A percentile compares a stretch with the other conserved stretches of the same genome.
Evolutionary conservation across 2,113 vertebrate genomes (phyloP).

Genomic region (Plecotus auritus): DNA sequence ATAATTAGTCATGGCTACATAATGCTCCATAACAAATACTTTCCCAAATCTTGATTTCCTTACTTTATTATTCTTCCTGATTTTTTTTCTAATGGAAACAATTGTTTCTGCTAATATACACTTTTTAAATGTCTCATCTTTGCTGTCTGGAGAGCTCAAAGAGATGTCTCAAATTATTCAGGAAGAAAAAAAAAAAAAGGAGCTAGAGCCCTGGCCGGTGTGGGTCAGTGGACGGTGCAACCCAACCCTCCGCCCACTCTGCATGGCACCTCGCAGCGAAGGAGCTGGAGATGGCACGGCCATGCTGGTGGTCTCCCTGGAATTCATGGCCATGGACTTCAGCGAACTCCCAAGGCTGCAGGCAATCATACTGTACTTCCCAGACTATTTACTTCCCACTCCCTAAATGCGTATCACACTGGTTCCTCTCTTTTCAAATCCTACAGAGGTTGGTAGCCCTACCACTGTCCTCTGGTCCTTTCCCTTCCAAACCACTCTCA

Average conservation of each 20-base stretch:
- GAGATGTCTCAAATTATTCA: constrained; percentile 13
- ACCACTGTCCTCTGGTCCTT: background rate
- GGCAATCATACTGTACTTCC: background rate
- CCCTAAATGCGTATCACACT: background rate
- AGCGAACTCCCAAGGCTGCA: background rate
- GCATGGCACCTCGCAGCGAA: background rate
- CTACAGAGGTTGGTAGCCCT: background rate
- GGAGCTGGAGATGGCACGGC: background rate
- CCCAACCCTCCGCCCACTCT: background rate
- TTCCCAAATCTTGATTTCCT: background rate
- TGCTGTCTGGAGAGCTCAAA: background rate
- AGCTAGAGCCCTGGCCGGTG: background rate
- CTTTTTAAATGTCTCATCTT: background rate
- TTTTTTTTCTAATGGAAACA: background rate
- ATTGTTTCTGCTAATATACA: background rate
- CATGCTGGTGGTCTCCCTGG: background rate
- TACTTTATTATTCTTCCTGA: background rate
- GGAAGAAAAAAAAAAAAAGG: background rate
- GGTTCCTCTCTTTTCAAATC: background rate
- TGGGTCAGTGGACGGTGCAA: background rate
- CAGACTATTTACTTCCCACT: background rate
- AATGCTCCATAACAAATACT: background rate
- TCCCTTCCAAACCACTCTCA: background rate
- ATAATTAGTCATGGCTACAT: background rate
- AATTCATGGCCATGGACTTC: background rate